phyloP scores from a whole-genome alignment of 2,888 invertebrate genomes.

The Acanthosepion esculentum region DNA sequence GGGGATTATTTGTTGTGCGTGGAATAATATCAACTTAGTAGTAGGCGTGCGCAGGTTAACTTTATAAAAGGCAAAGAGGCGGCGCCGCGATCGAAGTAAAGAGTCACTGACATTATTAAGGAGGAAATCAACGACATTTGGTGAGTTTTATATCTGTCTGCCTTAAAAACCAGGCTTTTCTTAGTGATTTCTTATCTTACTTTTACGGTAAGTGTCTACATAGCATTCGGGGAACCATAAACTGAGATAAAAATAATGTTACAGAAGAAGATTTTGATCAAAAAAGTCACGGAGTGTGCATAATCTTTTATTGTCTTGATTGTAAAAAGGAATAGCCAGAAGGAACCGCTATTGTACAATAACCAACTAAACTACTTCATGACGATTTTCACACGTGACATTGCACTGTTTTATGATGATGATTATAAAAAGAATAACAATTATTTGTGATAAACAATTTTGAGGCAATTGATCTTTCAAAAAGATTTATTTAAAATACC shows the following conservation, averaged over 20 bases:
- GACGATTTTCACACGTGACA: not conserved
- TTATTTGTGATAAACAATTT: not conserved
- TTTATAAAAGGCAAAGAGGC: not conserved
- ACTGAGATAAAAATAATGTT: not conserved
- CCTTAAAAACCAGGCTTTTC: conserved; percentile 18
- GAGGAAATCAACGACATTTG: conserved; percentile 18
- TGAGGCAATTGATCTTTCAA: not conserved
- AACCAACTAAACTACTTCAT: not conserved
- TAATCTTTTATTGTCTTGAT: not conserved
- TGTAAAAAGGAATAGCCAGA: conserved; percentile 3
- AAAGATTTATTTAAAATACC: not conserved
- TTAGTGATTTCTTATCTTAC: not conserved
- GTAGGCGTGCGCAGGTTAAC: not conserved
- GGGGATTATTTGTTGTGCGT: not conserved
- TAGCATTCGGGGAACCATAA: not conserved
- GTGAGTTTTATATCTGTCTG: not conserved
- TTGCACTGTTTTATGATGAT: not conserved
- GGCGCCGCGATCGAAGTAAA: conserved; percentile 1
- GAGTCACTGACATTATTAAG: conserved; percentile 24
- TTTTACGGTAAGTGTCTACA: not conserved
- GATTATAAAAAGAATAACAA: not conserved
- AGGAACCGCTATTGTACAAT: conserved; percentile 18
- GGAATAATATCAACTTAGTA: not conserved
- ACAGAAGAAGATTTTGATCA: not conserved
- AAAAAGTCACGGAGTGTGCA: not conserved